Base-by-base conservation (phyloP, 2,113 vertebrate species). In the Falco punctatus region DNA sequence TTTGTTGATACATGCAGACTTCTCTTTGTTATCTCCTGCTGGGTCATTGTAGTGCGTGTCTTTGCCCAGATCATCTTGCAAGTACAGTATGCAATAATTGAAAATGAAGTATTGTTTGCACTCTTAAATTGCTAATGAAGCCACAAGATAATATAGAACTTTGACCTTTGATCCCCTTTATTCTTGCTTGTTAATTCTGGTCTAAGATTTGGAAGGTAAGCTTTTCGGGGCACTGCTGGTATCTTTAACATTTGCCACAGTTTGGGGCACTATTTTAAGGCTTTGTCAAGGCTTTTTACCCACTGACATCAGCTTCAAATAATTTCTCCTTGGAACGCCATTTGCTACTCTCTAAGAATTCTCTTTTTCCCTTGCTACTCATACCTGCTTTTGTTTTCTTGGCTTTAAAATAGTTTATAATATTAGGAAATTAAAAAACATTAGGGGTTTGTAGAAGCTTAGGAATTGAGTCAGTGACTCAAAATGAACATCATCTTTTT, bases 51-150 rank as follows among this genome's bases (percentile, higher is more conserved):
- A 71, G 35, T 32, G 35, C 4, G 0, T n/a, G 21, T 58, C 59
- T 77, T 86, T 75, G 40, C 67, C 28, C 35, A 86, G 35, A 61
- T 81, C 51, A 46, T 61, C 46, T 33, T 92, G 73, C 38, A 64
- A 52, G 51, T 55, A 42, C 59, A 30, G 28, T 21, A 27, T 0
- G 0, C 0, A 3, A 38, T 70, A 77, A 74, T 7, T 81, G 54
- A 74, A 84, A 90, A 74, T 32, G 19, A 84, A 55, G 18, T 42
- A 59, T 42, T 86, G 35, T 74, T 92, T 58, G 38, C 44, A 24
- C 14, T 71, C 58, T 61, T 59, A 75, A 83, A 75, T 86, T 70
- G 61, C 46, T 84, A 40, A 11, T 44, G 72, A 89, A 88, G 65
- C 51, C 48, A 44, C 21, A 46, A 46, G 72, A 24, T 77, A 81